Percentiles rank a stretch among this genome's conserved stretches.
phyloP scores from a whole-genome alignment of 2,113 vertebrate genomes.

The Actenoides lindsayi region DNA sequence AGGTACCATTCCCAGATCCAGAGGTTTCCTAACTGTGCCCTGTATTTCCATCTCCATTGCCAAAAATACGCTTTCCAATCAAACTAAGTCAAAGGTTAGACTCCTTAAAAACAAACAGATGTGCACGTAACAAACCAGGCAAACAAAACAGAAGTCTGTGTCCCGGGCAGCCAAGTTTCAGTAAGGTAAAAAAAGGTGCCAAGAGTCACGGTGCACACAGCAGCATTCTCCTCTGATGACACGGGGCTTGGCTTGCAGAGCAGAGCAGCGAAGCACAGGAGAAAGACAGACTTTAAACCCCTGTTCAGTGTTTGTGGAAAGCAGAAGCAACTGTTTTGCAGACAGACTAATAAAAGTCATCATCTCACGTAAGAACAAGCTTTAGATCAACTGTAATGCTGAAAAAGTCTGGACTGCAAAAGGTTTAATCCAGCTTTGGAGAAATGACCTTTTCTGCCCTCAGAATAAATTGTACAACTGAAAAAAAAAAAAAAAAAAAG shows the following conservation, averaged over 20 bases:
- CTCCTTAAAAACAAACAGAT: neutral
- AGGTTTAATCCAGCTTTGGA: neutral
- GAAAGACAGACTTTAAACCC: neutral
- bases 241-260: neutral
- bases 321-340: neutral
- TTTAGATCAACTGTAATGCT: neutral
- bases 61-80: neutral
- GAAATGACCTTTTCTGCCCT: neutral
- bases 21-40: neutral
- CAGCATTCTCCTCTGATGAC: neutral
- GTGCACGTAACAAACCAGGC: neutral
- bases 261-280: neutral
- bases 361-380: neutral
- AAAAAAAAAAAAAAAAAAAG: neutral
- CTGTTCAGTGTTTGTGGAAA: neutral
- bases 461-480: neutral
- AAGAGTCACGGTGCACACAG: rapidly evolving
- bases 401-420: neutral
- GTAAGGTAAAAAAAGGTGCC: neutral
- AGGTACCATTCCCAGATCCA: neutral
- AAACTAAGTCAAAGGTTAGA: neutral
- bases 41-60: neutral
- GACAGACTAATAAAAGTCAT: neutral
- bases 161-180: neutral
- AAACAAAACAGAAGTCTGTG: neutral